Conservation (phyloP, 2,888 invertebrate genomes). For the Heterodera filipjevi region DNA sequence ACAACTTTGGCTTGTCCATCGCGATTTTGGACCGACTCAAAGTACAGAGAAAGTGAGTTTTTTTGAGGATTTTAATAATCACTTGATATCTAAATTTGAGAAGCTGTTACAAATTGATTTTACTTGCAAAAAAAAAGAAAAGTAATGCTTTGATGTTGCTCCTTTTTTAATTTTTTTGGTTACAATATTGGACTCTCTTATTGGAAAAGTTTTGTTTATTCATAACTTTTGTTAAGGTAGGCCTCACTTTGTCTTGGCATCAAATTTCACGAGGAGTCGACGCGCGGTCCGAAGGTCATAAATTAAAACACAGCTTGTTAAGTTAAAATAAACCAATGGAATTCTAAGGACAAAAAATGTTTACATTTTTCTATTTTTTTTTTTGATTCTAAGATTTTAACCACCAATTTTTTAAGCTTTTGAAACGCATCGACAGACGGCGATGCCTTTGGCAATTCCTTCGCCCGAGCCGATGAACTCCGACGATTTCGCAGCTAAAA, state of each 20-base stretch:
- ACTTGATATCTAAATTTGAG: no score
- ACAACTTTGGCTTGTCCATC: conserved; percentile 41
- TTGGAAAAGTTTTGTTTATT: background rate
- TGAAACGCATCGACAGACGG: conserved; percentile 16
- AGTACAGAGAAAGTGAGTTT: conserved; percentile 37
- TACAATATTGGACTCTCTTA: background rate
- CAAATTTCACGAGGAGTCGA: conserved; percentile 42
- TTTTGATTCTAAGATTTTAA: no score
- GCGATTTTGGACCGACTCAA: conserved; percentile 35
- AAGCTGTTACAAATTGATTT: no score
- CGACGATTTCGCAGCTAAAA: conserved; percentile 23
- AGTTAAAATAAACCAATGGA: no score
- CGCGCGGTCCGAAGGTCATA: conserved; percentile 18
- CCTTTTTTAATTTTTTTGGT: background rate
- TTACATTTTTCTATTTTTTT: background rate
- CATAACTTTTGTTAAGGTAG: conserved; percentile 43
- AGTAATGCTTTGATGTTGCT: no score
- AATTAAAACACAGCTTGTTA: no score
- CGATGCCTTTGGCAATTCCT: conserved; percentile 26
- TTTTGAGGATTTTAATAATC: background rate
- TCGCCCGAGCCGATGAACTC: conserved; percentile 23
- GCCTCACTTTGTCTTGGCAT: conserved; percentile 43
- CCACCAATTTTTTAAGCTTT: no score
- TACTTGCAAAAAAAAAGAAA: no score
- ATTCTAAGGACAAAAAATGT: no score